phyloP scores from a whole-genome alignment of 2,888 invertebrate species.

The Acrocyrtus sp. region DNA sequence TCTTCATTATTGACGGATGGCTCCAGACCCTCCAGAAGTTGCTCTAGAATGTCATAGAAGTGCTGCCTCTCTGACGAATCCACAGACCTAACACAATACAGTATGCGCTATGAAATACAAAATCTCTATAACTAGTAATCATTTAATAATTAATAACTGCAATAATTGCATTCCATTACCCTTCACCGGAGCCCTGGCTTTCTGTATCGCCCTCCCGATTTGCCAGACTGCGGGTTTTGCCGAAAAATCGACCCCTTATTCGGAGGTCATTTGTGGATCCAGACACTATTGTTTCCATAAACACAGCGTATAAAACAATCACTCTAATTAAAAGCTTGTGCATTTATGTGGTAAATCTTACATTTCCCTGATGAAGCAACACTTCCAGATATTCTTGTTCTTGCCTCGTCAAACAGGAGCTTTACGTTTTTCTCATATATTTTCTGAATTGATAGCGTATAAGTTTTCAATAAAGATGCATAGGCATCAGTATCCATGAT shows the following conservation, averaged over 20 bases:
- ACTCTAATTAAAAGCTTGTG: not conserved
- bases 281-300: conserved; percentile 53
- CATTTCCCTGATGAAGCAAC: conserved; percentile 49
- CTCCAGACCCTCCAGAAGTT: conserved; percentile 75
- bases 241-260: conserved; percentile 61
- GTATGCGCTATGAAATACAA: not conserved
- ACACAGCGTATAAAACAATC: not conserved
- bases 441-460: conserved; percentile 84
- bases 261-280: conserved; percentile 57
- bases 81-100: conserved; percentile 53
- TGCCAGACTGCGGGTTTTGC: conserved; percentile 62
- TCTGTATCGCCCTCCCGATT: conserved; percentile 63
- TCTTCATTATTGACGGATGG: conserved; percentile 62
- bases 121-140: not conserved
- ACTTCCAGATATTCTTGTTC: conserved; percentile 68
- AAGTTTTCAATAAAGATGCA: conserved; percentile 81
- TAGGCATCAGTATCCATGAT: conserved; percentile 87
- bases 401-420: conserved; percentile 81
- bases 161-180: conserved; percentile 47
- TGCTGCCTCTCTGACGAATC: conserved; percentile 64
- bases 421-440: conserved; percentile 88
- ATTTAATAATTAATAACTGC: not conserved
- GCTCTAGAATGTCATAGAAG: conserved; percentile 78
- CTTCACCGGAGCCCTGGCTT: conserved; percentile 63
- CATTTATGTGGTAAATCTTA: conserved; percentile 16